Base-by-base conservation (phyloP, 2,113 vertebrate species). In the Charadrius vociferus region DNA sequence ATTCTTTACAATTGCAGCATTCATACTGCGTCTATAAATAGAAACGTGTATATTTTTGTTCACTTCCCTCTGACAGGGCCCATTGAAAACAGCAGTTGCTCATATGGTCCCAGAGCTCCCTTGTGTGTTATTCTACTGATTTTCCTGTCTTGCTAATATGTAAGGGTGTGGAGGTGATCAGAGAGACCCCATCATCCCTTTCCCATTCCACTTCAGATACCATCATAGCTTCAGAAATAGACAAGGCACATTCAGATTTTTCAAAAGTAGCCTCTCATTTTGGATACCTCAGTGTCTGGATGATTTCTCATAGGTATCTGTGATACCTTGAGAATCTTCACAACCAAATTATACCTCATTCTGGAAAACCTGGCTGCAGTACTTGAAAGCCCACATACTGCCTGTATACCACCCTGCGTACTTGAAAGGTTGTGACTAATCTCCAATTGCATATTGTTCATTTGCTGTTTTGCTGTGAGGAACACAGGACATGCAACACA, bases 41-140 rank as follows among this genome's bases (percentile, higher is more conserved):
- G 68, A 74, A 37, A 65, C 34, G 21, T 22, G 47, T 45, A 50
- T 83, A 29, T 90, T 93, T 95, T 90, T 75, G n/a, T 84, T 92
- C 34, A 50, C 29, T 94, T 92, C n/a, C 34, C 3, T 86, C 37
- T 72, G 49, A 71, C 34, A 43, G 22, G 19, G 15, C 23, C 55
- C 36, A 27, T 3, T 2, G 12, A 86, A 55, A 52, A 52, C 1
- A 86, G 22, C 9, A 29, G 59, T 16, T 88, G 22, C 29, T 81
- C 45, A 56, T 27, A 29, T 8, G 18, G 22, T 70, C 12, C 36
- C 61, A 61, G 47, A 71, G n/a, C 13, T 78, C n/a, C 47, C 21
- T 67, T 91, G 65, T 13, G 4, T 59, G 22, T 75, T 45, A 70
- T 70, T 88, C 59, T 37, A 9, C 12, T 53, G 34, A 14, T 12